Base-by-base conservation (phyloP, 2,797 vertebrate genomes). In the Smutsia temminckii region DNA sequence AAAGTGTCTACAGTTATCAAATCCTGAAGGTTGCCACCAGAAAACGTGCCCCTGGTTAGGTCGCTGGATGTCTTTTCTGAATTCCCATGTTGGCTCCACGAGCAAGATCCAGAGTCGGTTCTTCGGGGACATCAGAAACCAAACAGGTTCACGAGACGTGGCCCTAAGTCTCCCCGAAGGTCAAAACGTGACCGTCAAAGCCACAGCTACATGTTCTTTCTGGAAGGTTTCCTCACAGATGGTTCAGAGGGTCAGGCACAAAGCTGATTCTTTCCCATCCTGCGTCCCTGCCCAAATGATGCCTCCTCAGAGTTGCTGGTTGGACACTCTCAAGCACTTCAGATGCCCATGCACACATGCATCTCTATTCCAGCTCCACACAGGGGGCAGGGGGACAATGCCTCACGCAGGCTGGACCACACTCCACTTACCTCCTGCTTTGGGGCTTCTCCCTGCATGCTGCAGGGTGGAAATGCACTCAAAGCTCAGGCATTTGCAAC, bases 41-140 rank as follows among this genome's bases (percentile, higher is more conserved):
- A n/a, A 34, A 10, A 17, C 64, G 64, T 40, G 40, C 4, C 32
- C 29, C 97, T 96, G 96, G 80, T 97, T 85, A 78, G 12, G 93
- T 97, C 97, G 97, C 96, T 92, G 79, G 96, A 95, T 97, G 84
- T 96, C 97, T 97, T 97, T 78, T 92, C 92, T 57, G 63, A 94
- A 93, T 97, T 91, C 72, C 94, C 92, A 86, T 87, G 6, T 18
- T 6, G 9, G 55, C 32, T 32, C 3, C 49, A 55, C 55, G 32
- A 29, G 34, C 23, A n/a, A 34, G 72, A 32, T 20, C 34, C 92
- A 78, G 9, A 40, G 10, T 7, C 4, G 1, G 68, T 51, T 63
- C 81, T 13, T 7, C 2, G 1, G 6, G 14, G 46, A 21, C 2
- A 18, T 77, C 79, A 34, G 74, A 93, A 69, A 23, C 32, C 66